Base-by-base conservation (phyloP, 2,113 vertebrate species). In the Gasterosteus aculeatus region DNA sequence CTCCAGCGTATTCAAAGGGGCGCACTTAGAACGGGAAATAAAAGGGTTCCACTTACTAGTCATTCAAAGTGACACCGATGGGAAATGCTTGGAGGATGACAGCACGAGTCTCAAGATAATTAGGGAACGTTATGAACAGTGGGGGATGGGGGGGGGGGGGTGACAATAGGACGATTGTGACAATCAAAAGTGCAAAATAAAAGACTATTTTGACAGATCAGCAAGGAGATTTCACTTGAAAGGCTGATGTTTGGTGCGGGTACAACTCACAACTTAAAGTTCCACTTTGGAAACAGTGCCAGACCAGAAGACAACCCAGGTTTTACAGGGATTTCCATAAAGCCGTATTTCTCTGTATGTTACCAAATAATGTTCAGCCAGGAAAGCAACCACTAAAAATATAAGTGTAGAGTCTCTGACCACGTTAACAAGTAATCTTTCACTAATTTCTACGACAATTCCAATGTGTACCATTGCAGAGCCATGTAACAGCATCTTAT, bases 31-130 rank as follows among this genome's bases (percentile, higher is more conserved):
- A 74, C 61, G 47, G 33, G 44, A 33, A 61, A 77, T 69, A 75
- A 74, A 74, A 85, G 18, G 75, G n/a, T 47, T 69, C 39, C 58
- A 19, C 67, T 79, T 64, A 49, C 79, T 81, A 42, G 78, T 83
- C 54, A 75, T 75, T 72, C 46, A 58, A 67, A 78, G 51, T 59
- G 38, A 41, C 29, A 65, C 57, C 56, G 51, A 54, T n/a, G 18
- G 78, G 26, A 46, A 54, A 72, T 63, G 49, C 39, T 75, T 33
- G n/a, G 46, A 58, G 22, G 39, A 46, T 31, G 26, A 38, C 44
- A 38, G 44, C 2, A 26, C 4, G n/a, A 42, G 29, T 47, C 39
- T 39, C 1, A 12, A 72, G 67, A 76, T 69, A 56, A 75, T 77
- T 67, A 71, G 68, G 6, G 70, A 77, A 62, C 61, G 41, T 67